Conservation (phyloP, 2,113 vertebrate species). For the Rhynchomys soricoides region DNA sequence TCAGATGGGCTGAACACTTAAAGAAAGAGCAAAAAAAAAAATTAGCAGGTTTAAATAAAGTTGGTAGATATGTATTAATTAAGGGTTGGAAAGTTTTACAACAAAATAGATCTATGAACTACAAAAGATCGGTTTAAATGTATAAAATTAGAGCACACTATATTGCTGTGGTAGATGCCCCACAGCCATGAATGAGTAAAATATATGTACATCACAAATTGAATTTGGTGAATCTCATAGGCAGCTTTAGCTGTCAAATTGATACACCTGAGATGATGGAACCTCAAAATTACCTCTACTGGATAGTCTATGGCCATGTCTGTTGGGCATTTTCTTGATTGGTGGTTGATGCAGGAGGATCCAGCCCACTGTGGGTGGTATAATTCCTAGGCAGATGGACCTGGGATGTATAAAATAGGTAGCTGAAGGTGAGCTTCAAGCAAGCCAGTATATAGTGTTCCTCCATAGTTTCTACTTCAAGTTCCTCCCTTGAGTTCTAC, state of each 20-base stretch:
- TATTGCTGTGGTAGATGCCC: background rate
- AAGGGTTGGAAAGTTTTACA: background rate
- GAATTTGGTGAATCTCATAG: background rate
- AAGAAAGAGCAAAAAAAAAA: background rate
- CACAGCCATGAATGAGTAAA: background rate
- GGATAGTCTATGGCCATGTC: background rate
- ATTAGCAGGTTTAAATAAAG: constrained; percentile 17
- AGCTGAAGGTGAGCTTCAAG: background rate
- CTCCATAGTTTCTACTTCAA: background rate
- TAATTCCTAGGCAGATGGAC: background rate
- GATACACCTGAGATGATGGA: background rate
- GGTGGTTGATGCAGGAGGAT: background rate
- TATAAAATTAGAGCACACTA: background rate
- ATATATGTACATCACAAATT: background rate
- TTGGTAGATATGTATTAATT: background rate
- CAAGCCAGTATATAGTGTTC: background rate
- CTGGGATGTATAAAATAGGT: background rate
- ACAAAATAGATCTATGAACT: constrained; percentile 18
- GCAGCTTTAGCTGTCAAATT: background rate
- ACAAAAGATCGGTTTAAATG: constrained; percentile 1
- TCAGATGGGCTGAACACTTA: constrained; percentile 26
- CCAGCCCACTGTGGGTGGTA: background rate
- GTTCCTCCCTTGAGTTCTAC: background rate
- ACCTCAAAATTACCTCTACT: background rate
- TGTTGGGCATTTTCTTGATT: background rate